Conservation (phyloP, 2,113 vertebrate species). For the Lophius piscatorius region DNA sequence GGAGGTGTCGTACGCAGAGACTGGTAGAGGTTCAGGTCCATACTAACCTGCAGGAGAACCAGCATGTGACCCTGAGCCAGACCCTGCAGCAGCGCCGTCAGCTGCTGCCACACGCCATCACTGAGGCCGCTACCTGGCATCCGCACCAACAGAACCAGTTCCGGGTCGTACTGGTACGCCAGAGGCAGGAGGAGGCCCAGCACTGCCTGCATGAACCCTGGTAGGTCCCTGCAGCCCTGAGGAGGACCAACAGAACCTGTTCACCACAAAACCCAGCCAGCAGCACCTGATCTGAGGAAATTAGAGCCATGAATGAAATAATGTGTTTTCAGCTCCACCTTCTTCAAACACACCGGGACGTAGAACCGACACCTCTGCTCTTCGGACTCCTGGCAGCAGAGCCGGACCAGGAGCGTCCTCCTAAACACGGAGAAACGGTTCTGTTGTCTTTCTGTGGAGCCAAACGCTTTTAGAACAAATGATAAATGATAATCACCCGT, state of each 20-base stretch:
- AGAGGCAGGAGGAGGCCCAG: slow-evolving; percentile 88
- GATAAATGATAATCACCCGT: slow-evolving; percentile 78
- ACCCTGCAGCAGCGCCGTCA: slow-evolving; percentile 82
- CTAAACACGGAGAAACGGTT: slow-evolving; percentile 63
- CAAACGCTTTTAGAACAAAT: background rate
- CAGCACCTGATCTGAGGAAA: no score
- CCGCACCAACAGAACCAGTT: slow-evolving; percentile 81
- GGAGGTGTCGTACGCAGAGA: no score
- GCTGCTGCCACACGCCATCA: slow-evolving; percentile 78
- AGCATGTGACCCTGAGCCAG: slow-evolving; percentile 84
- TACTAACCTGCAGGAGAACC: slow-evolving; percentile 82
- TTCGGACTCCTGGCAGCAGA: slow-evolving; percentile 66
- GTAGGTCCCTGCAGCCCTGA: slow-evolving; percentile 73
- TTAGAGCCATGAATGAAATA: no score
- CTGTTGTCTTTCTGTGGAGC: background rate
- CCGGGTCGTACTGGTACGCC: slow-evolving; percentile 86
- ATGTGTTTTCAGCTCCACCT: slow-evolving; percentile 65
- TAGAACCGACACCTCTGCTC: slow-evolving; percentile 66
- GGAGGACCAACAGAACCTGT: slow-evolving; percentile 3
- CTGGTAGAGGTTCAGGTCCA: no score
- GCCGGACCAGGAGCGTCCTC: slow-evolving; percentile 78
- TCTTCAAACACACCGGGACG: slow-evolving; percentile 80
- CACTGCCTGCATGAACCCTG: slow-evolving; percentile 80
- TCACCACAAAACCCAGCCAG: no score
- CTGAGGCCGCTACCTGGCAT: slow-evolving; percentile 68